Base-by-base conservation (phyloP, 1,140 invertebrate genomes). In the Fopius arisanus region DNA sequence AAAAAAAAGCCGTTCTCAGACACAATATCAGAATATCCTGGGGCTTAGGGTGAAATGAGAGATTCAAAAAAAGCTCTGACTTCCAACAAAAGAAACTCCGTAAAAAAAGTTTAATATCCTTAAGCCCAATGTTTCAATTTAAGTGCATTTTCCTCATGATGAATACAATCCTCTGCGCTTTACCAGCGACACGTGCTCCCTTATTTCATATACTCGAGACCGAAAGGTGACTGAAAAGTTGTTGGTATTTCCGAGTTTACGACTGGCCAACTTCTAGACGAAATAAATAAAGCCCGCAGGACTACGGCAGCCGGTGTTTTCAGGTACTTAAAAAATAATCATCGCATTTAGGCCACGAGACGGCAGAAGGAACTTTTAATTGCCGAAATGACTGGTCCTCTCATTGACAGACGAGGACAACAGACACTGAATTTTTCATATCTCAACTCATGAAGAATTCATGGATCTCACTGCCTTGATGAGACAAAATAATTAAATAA, bases 221-320 rank as follows among this genome's bases (percentile, higher is more conserved):
- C 54, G 23, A 3, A 26, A 28, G 26, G 7, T 51, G 19, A 59
- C 21, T 59, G 19, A 59, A 59, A 51, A 69, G 23, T 69, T 54
- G 21, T 16, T 16, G 21, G 41, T 69, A 48, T 54, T 26, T 28
- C 28, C 26, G 12, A 29, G 40, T 33, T 69, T 29, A 21, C 43
- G 28, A 69, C 43, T 69, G 43, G 26, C 67, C 43, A 69, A 69
- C 43, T 69, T 48, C 54, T 69, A 59, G 54, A 23, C 28, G 43
- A 29, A 69, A 69, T 69, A 69, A 69, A 69, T 51, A 51, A 16
- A 51, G 54, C 54, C 23, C 43, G 28, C 43, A 21, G 16, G 28
- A 19, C 3, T 59, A 12, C 54, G 26, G 23, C 14, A 59, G 1
- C 14, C 19, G 23, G 21, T 14, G 19, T n/a, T 59, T 51, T 51